phyloP scores from a whole-genome alignment of 2,888 invertebrate genomes.

The Drosophila prostipennis region DNA sequence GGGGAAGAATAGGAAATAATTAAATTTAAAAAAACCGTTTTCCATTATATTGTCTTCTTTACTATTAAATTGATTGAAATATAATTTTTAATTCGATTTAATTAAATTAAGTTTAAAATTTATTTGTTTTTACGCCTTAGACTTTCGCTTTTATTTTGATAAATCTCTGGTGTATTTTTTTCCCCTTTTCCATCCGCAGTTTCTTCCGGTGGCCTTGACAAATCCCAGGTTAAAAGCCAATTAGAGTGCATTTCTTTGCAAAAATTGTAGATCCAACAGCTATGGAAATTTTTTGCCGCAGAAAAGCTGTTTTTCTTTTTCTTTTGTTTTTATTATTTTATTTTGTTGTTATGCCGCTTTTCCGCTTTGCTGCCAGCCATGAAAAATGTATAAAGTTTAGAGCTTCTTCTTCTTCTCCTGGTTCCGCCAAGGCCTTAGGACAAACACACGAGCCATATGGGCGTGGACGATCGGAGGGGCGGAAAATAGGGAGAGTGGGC shows the following conservation, averaged over 20 bases:
- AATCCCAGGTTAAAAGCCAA: slow-evolving; percentile 11
- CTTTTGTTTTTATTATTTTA: slow-evolving; percentile 8
- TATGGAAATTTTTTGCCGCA: slow-evolving; percentile 4
- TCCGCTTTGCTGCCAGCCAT: slow-evolving; percentile 46
- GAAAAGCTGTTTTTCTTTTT: not conserved
- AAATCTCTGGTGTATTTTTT: not conserved
- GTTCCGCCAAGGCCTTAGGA: slow-evolving; percentile 31
- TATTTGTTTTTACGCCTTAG: too few relatives aligned
- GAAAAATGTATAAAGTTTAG: slow-evolving; percentile 73
- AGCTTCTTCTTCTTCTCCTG: slow-evolving; percentile 22
- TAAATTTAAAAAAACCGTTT: not conserved
- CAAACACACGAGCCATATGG: slow-evolving; percentile 20
- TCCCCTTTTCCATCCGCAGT: not conserved
- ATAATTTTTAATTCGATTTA: too few relatives aligned
- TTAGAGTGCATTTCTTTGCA: slow-evolving; percentile 11
- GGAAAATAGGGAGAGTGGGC: not conserved
- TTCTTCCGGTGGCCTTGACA: not conserved
- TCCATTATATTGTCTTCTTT: too few relatives aligned
- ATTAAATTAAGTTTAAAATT: too few relatives aligned
- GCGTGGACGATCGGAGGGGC: slow-evolving; percentile 13
- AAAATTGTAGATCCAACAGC: slow-evolving; percentile 10
- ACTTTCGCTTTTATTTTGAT: not conserved
- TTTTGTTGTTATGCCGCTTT: slow-evolving; percentile 22
- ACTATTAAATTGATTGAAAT: too few relatives aligned
- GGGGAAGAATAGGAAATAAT: too few relatives aligned